These are phyloP conservation scores for Cyrtorhinus lividipennis DNA, from an alignment of 1,140 invertebrate species.

Conservation along the genomic window DNA sequence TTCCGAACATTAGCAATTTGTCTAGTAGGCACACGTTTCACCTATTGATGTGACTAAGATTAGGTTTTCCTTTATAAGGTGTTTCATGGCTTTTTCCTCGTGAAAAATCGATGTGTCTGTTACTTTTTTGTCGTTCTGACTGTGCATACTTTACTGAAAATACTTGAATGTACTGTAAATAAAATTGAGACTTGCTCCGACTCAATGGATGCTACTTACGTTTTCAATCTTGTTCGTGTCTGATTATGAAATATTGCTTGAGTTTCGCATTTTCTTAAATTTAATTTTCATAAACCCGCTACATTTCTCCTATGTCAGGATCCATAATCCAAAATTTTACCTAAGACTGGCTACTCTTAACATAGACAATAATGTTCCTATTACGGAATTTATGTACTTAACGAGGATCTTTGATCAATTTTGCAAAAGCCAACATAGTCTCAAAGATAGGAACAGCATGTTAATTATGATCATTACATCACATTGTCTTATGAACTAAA, in stretches of 20 bases:
- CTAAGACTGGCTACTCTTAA: constrained; percentile 17
- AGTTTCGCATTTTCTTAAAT: not conserved
- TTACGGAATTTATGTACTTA: constrained; percentile 17
- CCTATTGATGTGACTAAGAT: constrained; percentile 10
- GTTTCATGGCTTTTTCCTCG: not conserved
- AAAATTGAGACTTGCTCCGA: not conserved
- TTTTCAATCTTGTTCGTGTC: not conserved
- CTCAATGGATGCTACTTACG: not conserved
- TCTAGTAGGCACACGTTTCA: too few relatives aligned
- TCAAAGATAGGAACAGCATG: constrained; percentile 2
- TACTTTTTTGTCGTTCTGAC: not conserved
- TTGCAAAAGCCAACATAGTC: not conserved
- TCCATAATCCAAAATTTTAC: constrained; percentile 6
- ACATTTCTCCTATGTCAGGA: too few relatives aligned
- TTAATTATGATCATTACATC: too few relatives aligned
- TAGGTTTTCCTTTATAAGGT: not conserved
- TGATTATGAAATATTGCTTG: constrained; percentile 5
- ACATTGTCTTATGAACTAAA: too few relatives aligned
- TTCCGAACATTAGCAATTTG: not conserved
- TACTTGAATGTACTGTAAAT: not conserved
- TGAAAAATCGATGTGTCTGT: not conserved
- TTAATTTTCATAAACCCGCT: not conserved
- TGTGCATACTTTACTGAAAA: not conserved
- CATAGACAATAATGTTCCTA: constrained; percentile 21
- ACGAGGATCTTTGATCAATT: not conserved